Percentiles rank a stretch among this genome's conserved stretches.
phyloP scores from a whole-genome alignment of 1,140 invertebrate species.

The Drosophila sechellia region DNA sequence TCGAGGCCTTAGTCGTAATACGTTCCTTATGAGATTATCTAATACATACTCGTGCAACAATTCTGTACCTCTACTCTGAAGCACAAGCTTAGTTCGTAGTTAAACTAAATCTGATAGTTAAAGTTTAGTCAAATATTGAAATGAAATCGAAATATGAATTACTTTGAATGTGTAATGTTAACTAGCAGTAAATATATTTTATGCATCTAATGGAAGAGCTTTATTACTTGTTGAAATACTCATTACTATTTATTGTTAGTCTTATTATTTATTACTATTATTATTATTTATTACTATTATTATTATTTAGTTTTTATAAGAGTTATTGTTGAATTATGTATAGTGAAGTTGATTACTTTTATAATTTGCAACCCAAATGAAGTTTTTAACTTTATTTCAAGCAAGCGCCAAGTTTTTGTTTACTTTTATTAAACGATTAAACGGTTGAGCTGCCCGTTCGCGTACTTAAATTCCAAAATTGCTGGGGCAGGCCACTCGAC shows the following conservation, averaged over 20 bases:
- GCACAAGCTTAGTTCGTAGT: constrained; percentile 57
- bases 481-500: constrained; percentile 9
- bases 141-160: constrained; percentile 52
- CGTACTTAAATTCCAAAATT: constrained; percentile 8
- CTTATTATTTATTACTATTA: constrained; percentile 31
- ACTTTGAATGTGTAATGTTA: constrained; percentile 49
- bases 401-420: constrained; percentile 20
- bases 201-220: constrained; percentile 23
- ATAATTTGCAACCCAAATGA: constrained; percentile 42
- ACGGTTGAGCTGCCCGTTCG: not conserved
- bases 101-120: constrained; percentile 62
- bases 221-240: constrained; percentile 56
- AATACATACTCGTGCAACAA: constrained; percentile 43
- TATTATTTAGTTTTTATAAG: constrained; percentile 46
- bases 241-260: constrained; percentile 31
- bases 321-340: constrained; percentile 54
- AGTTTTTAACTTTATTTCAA: constrained; percentile 43
- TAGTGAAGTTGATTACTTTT: constrained; percentile 41
- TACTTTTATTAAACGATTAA: constrained; percentile 35
- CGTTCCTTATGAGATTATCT: constrained; percentile 68
- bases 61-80: constrained; percentile 47
- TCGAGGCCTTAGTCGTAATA: constrained; percentile 72
- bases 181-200: constrained; percentile 56
- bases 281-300: constrained; percentile 42
- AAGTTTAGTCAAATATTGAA: constrained; percentile 74